These are phyloP conservation scores for Pagrus major DNA, from an alignment of 2,113 vertebrate species.

Conservation along the genomic window DNA sequence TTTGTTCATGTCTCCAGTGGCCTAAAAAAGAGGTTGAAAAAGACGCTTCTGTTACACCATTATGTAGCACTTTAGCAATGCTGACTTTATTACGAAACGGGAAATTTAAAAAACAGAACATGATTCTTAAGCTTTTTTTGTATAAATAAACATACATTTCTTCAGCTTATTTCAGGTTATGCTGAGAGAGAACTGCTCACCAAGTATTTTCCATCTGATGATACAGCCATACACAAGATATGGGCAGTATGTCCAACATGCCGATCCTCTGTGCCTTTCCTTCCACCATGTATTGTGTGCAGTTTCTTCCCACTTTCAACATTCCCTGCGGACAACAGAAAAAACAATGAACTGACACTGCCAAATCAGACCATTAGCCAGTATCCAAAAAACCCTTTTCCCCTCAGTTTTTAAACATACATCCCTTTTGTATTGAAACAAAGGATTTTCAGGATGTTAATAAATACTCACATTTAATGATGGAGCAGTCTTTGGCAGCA, in stretches of 20 bases:
- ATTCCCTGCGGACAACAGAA: conserved; percentile 86
- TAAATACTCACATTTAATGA: conserved; percentile 93
- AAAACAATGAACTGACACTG: background rate
- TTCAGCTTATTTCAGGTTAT: background rate
- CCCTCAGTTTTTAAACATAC: background rate
- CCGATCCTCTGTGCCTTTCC: conserved; percentile 86
- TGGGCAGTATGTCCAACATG: conserved; percentile 89
- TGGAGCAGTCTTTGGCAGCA: conserved; percentile 93
- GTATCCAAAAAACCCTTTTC: background rate
- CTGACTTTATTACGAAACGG: too few relatives aligned
- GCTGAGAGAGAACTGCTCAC: conserved; percentile 75
- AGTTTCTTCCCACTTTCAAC: conserved; percentile 91
- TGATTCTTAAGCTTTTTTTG: too few relatives aligned
- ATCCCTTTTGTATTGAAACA: background rate
- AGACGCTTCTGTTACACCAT: background rate
- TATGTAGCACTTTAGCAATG: background rate
- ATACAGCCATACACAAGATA: conserved; percentile 93
- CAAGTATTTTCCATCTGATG: conserved; percentile 95
- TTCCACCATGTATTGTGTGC: conserved; percentile 87
- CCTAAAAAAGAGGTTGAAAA: conserved; percentile 80
- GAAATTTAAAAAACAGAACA: too few relatives aligned
- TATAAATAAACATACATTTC: too few relatives aligned
- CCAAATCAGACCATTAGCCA: background rate
- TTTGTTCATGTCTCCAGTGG: conserved; percentile 93
- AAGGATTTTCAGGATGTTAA: background rate